Percentiles rank a stretch among this genome's conserved stretches.
These are phyloP conservation scores for Drosophila tristis DNA, from an alignment of 1,140 invertebrate genomes.

Conservation along the genomic window DNA sequence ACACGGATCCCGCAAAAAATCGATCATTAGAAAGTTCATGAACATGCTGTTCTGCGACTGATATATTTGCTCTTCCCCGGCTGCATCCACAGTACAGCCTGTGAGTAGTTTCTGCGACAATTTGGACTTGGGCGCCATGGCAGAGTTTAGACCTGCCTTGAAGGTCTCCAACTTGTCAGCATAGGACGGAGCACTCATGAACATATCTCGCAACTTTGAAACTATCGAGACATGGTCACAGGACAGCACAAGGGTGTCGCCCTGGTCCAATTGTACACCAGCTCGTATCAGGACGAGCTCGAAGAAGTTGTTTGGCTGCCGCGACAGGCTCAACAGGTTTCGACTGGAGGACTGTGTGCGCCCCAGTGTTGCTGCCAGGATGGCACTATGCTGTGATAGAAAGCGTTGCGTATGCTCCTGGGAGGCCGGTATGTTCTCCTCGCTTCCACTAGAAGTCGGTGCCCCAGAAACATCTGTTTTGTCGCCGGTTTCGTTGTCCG, in stretches of 20 bases:
- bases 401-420: conserved; percentile 81
- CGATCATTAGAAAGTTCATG: conserved; percentile 84
- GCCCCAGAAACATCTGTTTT: conserved; percentile 46
- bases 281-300: conserved; percentile 72
- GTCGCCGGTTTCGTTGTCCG: conserved; percentile 1
- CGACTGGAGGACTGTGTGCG: conserved; percentile 66
- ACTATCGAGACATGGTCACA: conserved; percentile 82
- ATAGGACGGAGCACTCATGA: conserved; percentile 62
- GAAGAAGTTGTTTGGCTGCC: conserved; percentile 78
- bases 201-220: conserved; percentile 64
- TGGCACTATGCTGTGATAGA: conserved; percentile 75
- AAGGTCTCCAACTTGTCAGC: conserved; percentile 80
- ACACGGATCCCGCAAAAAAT: conserved; percentile 81
- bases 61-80: conserved; percentile 69
- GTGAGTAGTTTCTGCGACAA: conserved; percentile 80
- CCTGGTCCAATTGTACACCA: conserved; percentile 70
- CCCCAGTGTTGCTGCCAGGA: conserved; percentile 67
- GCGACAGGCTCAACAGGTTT: conserved; percentile 41
- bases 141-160: conserved; percentile 75
- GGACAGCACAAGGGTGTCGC: conserved; percentile 67
- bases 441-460: conserved; percentile 40
- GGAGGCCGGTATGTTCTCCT: conserved; percentile 77
- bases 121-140: conserved; percentile 75
- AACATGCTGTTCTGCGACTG: conserved; percentile 85
- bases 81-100: conserved; percentile 68